Conservation (phyloP, 2,113 vertebrate species). For the Paramormyrops kingsleyae region DNA sequence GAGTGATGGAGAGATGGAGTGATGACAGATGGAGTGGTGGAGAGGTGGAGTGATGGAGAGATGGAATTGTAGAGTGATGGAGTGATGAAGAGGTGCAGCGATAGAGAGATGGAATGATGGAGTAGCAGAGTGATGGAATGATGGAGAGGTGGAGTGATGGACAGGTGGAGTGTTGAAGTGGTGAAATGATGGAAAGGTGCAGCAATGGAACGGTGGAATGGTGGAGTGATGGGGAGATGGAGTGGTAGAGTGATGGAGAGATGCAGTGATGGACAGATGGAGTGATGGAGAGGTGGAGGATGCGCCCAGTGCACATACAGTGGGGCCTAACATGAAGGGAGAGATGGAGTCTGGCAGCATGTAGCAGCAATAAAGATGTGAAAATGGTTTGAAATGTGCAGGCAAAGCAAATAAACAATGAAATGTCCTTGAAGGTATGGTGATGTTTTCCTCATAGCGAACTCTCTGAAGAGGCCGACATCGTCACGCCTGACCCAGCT, state of each 20-base stretch:
- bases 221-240: background rate
- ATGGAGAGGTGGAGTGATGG: too few species aligned
- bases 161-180: background rate
- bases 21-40: too few species aligned
- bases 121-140: background rate
- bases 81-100: background rate
- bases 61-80: too few species aligned
- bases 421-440: background rate
- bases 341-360: background rate
- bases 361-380: background rate
- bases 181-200: too few species aligned
- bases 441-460: background rate
- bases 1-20: background rate
- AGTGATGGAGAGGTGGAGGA: background rate
- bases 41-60: background rate
- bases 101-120: background rate
- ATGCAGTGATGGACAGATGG: background rate
- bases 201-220: background rate
- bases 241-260: background rate
- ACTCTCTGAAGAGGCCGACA: background rate
- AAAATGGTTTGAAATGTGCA: background rate
- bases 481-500: background rate
- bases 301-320: background rate
- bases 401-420: background rate
- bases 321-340: background rate